These are phyloP conservation scores for Haliclystus octoradiatus DNA, from an alignment of 30 jellyfish, hydroid and myxozoan species.

Conservation along the genomic window DNA sequence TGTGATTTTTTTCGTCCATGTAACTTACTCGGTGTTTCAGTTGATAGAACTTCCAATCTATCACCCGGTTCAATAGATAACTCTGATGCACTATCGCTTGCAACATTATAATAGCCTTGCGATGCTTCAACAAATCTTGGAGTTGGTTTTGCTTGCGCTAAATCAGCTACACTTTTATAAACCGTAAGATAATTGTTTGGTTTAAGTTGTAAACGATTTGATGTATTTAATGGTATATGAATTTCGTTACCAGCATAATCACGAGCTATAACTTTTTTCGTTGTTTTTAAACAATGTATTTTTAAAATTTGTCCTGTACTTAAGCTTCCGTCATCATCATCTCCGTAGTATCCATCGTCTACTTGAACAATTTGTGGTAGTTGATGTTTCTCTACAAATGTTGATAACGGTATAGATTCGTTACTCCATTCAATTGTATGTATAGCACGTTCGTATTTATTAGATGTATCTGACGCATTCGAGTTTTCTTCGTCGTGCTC, in stretches of 20 bases:
- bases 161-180: constrained; percentile 59
- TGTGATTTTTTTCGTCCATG: constrained; percentile 12
- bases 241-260: constrained; percentile 55
- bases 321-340: constrained; percentile 69
- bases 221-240: constrained; percentile 57
- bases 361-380: constrained; percentile 79
- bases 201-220: constrained; percentile 22
- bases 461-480: too few species aligned
- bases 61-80: constrained; percentile 89
- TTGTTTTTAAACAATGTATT: constrained; percentile 51
- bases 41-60: constrained; percentile 40
- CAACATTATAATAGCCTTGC: constrained; percentile 73
- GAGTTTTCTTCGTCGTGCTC: too few species aligned
- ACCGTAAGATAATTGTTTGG: constrained; percentile 38
- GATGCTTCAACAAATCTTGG: constrained; percentile 78
- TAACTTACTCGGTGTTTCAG: constrained; percentile 8
- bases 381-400: constrained; percentile 36
- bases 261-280: constrained; percentile 27
- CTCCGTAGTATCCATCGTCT: constrained; percentile 83
- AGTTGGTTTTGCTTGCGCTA: constrained; percentile 56
- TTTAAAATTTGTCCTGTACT: constrained; percentile 87
- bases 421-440: constrained; percentile 69
- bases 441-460: too few species aligned
- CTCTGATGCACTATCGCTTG: constrained; percentile 30
- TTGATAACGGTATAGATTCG: constrained; percentile 45